phyloP scores from a whole-genome alignment of 2,797 vertebrate species.

The Parotocinclus haroldoi region DNA sequence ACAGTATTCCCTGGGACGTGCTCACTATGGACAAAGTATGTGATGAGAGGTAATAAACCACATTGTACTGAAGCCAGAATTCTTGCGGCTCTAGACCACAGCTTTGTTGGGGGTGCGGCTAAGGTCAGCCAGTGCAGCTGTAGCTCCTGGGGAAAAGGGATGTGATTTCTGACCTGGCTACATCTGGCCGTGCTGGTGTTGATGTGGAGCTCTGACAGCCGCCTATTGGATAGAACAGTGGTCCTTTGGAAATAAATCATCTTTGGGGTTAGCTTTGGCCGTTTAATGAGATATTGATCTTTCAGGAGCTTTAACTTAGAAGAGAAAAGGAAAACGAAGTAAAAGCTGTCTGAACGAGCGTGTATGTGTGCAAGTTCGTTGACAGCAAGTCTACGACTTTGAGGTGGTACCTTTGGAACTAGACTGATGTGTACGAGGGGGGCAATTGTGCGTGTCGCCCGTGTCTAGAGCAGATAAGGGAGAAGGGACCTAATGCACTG shows the following conservation, averaged over 20 bases:
- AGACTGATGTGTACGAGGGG: not conserved
- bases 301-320: conserved; percentile 39
- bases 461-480: not conserved
- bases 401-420: conserved; percentile 29
- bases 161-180: conserved; percentile 49
- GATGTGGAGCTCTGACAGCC: conserved; percentile 29
- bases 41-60: too few species aligned
- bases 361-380: conserved; percentile 1
- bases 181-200: conserved; percentile 35
- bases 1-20: too few species aligned
- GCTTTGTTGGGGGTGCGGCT: not conserved
- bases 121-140: conserved; percentile 56
- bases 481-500: not conserved
- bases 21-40: too few species aligned
- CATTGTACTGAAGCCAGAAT: conserved; percentile 40
- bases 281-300: conserved; percentile 61
- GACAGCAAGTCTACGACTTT: conserved; percentile 7
- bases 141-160: conserved; percentile 39
- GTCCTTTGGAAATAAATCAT: conserved; percentile 52
- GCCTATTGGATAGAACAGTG: conserved; percentile 37
- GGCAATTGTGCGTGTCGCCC: not conserved
- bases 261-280: conserved; percentile 45
- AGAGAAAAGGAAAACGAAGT: conserved; percentile 52
- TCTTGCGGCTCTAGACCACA: conserved; percentile 43
- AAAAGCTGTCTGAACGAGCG: conserved; percentile 34